Conservation (phyloP, 2,113 vertebrate species). For the Colius striatus region DNA sequence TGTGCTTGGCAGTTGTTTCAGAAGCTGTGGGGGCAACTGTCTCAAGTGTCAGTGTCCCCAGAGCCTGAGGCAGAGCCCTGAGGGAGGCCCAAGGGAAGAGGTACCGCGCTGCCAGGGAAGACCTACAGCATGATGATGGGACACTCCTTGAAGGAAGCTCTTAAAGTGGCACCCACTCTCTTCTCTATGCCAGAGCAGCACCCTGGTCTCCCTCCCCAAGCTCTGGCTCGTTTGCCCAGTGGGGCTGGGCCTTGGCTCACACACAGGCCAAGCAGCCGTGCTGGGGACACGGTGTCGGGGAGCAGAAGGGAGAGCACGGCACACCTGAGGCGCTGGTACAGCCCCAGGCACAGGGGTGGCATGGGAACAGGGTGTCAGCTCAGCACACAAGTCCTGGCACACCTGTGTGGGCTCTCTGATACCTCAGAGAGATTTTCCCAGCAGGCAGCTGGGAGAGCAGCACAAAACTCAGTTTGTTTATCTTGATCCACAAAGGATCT, state of each 20-base stretch:
- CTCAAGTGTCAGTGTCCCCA: not conserved
- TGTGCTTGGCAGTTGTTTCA: not conserved
- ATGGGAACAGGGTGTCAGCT: not conserved
- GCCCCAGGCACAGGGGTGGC: not conserved
- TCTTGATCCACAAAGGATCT: not conserved
- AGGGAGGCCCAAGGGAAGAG: not conserved
- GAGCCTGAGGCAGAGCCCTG: not conserved
- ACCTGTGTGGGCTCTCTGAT: not conserved
- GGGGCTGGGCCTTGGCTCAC: not conserved
- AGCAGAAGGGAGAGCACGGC: not conserved
- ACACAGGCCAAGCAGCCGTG: not conserved
- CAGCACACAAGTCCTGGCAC: not conserved
- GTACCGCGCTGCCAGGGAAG: not conserved
- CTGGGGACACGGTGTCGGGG: accelerated
- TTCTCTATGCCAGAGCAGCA: not conserved
- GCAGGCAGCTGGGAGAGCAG: not conserved
- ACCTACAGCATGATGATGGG: not conserved
- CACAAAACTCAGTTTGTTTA: not conserved
- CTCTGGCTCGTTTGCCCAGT: not conserved
- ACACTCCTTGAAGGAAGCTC: not conserved
- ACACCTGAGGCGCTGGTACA: not conserved
- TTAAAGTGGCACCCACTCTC: not conserved
- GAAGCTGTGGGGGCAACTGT: not conserved
- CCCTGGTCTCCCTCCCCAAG: accelerated
- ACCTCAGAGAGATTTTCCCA: not conserved